These are phyloP conservation scores for Platypus cylindrus DNA, from an alignment of 2,888 invertebrate species.

Conservation along the genomic window DNA sequence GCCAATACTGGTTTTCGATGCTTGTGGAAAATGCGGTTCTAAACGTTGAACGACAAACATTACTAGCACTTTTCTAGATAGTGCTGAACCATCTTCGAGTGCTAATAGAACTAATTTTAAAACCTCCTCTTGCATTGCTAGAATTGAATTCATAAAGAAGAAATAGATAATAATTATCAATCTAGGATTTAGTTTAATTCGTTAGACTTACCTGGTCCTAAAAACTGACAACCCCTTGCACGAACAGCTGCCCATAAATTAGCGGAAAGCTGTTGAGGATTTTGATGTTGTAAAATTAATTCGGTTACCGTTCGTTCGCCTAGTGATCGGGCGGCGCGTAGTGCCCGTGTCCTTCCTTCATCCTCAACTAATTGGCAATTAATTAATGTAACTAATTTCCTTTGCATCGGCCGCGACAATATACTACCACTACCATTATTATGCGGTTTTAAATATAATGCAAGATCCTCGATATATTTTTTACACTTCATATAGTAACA, in stretches of 20 bases:
- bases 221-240: slow-evolving; percentile 93
- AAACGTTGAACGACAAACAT: slow-evolving; percentile 97
- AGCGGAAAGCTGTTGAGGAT: slow-evolving; percentile 85
- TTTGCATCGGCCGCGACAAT: slow-evolving; percentile 86
- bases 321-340: slow-evolving; percentile 78
- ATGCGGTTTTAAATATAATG: slow-evolving; percentile 74
- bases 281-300: slow-evolving; percentile 88
- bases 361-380: slow-evolving; percentile 88
- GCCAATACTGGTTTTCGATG: slow-evolving; percentile 97
- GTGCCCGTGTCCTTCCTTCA: slow-evolving; percentile 68
- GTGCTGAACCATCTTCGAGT: slow-evolving; percentile 86
- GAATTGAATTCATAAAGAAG: slow-evolving; percentile 5
- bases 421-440: slow-evolving; percentile 43
- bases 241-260: slow-evolving; percentile 96
- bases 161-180: no score
- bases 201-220: slow-evolving; percentile 55
- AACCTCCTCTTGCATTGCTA: slow-evolving; percentile 97
- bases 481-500: slow-evolving; percentile 49
- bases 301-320: slow-evolving; percentile 92
- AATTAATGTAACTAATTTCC: slow-evolving; percentile 83
- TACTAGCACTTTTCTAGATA: slow-evolving; percentile 88
- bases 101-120: slow-evolving; percentile 86
- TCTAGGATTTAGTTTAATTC: background rate
- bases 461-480: slow-evolving; percentile 77
- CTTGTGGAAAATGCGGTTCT: slow-evolving; percentile 90